Evolutionary conservation across 2,113 vertebrate species (phyloP).

Genomic region (Setophaga petechia): DNA sequence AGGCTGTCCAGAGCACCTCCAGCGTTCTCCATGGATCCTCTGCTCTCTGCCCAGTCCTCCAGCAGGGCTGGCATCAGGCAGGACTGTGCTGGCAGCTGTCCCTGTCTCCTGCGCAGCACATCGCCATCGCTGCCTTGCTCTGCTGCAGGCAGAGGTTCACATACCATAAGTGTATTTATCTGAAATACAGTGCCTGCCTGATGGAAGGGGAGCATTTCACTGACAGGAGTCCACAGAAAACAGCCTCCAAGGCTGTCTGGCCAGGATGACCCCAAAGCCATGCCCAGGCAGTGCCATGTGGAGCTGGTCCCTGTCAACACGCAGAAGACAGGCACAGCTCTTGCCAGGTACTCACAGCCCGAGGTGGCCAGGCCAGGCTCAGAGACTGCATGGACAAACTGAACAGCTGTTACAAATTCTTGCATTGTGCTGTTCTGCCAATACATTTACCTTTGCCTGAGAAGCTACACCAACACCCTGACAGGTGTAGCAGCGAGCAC

Average conservation of each 20-base stretch:
- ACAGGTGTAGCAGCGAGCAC: fast-evolving
- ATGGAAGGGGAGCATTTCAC: background rate
- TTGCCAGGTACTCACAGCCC: fast-evolving
- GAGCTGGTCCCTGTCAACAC: background rate
- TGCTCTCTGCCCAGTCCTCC: background rate
- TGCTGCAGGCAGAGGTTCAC: background rate
- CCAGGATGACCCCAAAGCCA: fast-evolving
- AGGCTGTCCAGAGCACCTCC: background rate
- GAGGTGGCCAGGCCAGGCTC: fast-evolving
- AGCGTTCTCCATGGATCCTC: fast-evolving
- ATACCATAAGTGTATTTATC: background rate
- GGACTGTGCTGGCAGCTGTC: background rate
- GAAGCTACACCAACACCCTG: background rate
- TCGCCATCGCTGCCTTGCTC: fast-evolving
- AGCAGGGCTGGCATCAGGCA: fast-evolving
- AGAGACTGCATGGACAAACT: fast-evolving
- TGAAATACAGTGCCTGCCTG: background rate
- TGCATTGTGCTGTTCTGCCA: fast-evolving
- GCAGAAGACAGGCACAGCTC: background rate
- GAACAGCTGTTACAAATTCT: background rate
- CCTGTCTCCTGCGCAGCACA: background rate
- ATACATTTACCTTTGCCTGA: background rate
- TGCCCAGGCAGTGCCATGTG: background rate
- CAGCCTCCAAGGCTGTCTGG: background rate
- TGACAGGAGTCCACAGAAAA: background rate